Conservation (phyloP, 2,888 invertebrate genomes). For the Latrodectus hesperus region DNA sequence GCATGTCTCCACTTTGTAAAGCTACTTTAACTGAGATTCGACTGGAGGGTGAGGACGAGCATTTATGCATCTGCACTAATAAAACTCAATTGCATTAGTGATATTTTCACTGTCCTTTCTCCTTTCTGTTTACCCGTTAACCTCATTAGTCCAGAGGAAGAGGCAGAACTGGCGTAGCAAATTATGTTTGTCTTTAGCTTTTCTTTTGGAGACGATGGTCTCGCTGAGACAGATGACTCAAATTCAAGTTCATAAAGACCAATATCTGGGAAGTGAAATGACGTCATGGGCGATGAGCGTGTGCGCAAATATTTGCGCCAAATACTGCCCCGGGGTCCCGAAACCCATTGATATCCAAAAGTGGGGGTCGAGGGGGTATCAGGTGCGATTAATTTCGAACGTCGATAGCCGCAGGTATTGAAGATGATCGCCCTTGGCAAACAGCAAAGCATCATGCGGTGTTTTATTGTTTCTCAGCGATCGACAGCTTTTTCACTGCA, state of each 20-base stretch:
- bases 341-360: slow-evolving; percentile 64
- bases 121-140: slow-evolving; percentile 22
- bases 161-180: slow-evolving; percentile 50
- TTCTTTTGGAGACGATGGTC: slow-evolving; percentile 33
- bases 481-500: slow-evolving; percentile 63
- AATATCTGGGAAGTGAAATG: slow-evolving; percentile 59
- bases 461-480: slow-evolving; percentile 64
- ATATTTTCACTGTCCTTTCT: slow-evolving; percentile 21
- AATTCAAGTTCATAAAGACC: slow-evolving; percentile 65
- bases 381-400: slow-evolving; percentile 63
- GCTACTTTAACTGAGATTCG: not conserved
- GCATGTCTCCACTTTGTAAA: too few relatives aligned
- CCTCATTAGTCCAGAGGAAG: slow-evolving; percentile 46
- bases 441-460: slow-evolving; percentile 42
- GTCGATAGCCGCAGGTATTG: slow-evolving; percentile 66
- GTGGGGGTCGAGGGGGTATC: slow-evolving; percentile 40
- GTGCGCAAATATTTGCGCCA: slow-evolving; percentile 67
- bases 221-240: slow-evolving; percentile 55
- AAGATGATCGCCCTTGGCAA: slow-evolving; percentile 67
- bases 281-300: slow-evolving; percentile 62
- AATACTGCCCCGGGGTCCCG: slow-evolving; percentile 64
- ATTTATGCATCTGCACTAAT: not conserved
- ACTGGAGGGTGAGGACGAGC: not conserved
- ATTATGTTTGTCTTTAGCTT: slow-evolving; percentile 65
- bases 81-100: slow-evolving; percentile 39